phyloP scores from a whole-genome alignment of 2,888 invertebrate species.

The Taenaris catops region DNA sequence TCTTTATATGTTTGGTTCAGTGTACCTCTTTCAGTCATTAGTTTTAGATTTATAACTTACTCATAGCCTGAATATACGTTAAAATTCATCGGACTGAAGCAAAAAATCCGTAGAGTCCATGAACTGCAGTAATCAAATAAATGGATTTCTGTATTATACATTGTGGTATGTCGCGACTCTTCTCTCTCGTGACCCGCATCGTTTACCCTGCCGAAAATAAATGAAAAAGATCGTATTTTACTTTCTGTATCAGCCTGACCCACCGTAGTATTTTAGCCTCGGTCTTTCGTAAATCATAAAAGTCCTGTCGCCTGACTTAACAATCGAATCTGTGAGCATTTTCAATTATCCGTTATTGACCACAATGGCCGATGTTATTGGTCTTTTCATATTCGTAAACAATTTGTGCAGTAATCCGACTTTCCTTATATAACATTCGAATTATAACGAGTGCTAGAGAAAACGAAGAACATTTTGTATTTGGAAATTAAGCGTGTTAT shows the following conservation, averaged over 20 bases:
- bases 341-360: conserved; percentile 76
- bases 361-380: conserved; percentile 66
- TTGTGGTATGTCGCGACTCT: conserved; percentile 23
- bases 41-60: too few relatives aligned
- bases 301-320: conserved; percentile 56
- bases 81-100: too few relatives aligned
- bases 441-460: conserved; percentile 11
- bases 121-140: too few relatives aligned
- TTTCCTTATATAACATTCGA: conserved; percentile 28
- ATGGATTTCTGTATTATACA: too few relatives aligned
- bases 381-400: conserved; percentile 62
- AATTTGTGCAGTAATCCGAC: conserved; percentile 47
- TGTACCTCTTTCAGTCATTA: too few relatives aligned
- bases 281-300: conserved; percentile 60
- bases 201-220: conserved; percentile 25
- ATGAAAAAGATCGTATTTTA: conserved; percentile 35
- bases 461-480: conserved; percentile 2
- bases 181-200: conserved; percentile 20
- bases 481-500: too few relatives aligned
- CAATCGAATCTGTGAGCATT: conserved; percentile 73
- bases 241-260: conserved; percentile 26
- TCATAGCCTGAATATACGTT: too few relatives aligned
- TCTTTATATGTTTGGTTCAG: too few relatives aligned
- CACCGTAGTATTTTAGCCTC: conserved; percentile 43
- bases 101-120: too few relatives aligned